phyloP scores from a whole-genome alignment of 2,888 invertebrate species.

The Arrhopalites spinosus region DNA sequence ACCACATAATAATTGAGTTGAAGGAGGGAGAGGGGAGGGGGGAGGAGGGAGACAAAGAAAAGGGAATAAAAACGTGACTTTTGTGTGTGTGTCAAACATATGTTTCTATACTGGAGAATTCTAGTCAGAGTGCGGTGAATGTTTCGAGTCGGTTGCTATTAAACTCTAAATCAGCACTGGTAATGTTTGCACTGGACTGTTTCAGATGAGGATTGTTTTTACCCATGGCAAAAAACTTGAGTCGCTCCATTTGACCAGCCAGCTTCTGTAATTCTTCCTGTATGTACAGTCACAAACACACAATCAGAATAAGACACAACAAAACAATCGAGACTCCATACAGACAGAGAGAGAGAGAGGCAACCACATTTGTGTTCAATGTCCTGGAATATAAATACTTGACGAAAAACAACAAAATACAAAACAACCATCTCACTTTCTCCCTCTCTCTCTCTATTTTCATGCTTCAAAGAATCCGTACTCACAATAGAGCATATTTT shows the following conservation, averaged over 20 bases:
- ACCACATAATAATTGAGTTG: no score
- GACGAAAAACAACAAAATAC: no score
- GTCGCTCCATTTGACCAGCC: constrained; percentile 88
- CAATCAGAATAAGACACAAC: not conserved
- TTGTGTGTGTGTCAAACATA: constrained; percentile 11
- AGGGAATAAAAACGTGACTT: no score
- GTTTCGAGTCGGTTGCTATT: constrained; percentile 47
- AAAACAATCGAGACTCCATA: no score
- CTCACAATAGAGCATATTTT: not conserved
- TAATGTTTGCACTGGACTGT: constrained; percentile 58
- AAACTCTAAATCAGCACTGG: constrained; percentile 42
- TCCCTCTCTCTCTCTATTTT: not conserved
- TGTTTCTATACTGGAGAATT: constrained; percentile 19
- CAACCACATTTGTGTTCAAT: constrained; percentile 9
- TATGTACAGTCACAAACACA: constrained; percentile 49
- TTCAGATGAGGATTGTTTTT: constrained; percentile 87
- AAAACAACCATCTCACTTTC: no score
- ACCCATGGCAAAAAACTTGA: constrained; percentile 93
- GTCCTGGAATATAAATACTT: not conserved
- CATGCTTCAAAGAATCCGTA: not conserved
- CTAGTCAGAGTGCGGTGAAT: constrained; percentile 52
- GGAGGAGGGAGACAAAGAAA: no score
- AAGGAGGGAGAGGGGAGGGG: no score
- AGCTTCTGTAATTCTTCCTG: constrained; percentile 90
- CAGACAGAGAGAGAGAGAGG: not conserved